Percentiles rank a stretch among this genome's conserved stretches.
phyloP scores from a whole-genome alignment of 2,888 invertebrate genomes.

The Branchinecta sandiegonensis region DNA sequence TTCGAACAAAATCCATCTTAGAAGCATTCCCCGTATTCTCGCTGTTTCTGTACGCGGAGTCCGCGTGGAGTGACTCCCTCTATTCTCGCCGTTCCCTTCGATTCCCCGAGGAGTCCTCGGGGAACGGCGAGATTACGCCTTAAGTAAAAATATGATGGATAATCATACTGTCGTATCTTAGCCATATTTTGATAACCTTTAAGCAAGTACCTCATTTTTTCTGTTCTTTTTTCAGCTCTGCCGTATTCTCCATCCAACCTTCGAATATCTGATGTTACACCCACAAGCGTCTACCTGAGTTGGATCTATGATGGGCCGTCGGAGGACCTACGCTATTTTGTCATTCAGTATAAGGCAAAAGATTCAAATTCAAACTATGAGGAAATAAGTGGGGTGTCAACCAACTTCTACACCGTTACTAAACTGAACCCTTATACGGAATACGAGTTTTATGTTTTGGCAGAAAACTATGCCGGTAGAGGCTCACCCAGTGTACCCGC shows the following conservation, averaged over 20 bases:
- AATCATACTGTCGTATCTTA: too few relatives aligned
- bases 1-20: too few relatives aligned
- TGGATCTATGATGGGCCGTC: conserved; percentile 69
- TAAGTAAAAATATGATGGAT: too few relatives aligned
- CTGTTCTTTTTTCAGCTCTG: conserved; percentile 47
- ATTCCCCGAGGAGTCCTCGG: too few relatives aligned
- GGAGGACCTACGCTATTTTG: conserved; percentile 85
- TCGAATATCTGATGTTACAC: conserved; percentile 79
- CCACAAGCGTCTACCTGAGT: conserved; percentile 75
- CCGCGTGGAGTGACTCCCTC: too few relatives aligned
- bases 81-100: too few relatives aligned
- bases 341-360: conserved; percentile 91
- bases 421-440: conserved; percentile 83
- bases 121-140: too few relatives aligned
- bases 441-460: conserved; percentile 90
- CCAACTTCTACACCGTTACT: conserved; percentile 79
- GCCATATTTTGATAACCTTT: too few relatives aligned
- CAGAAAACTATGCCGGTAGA: conserved; percentile 83
- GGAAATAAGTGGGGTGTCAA: conserved; percentile 82
- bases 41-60: too few relatives aligned
- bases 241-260: conserved; percentile 82
- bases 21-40: too few relatives aligned
- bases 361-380: conserved; percentile 71
- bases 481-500: conserved; percentile 76
- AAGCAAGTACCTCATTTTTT: too few relatives aligned